A percentile compares a stretch with the other conserved stretches of the same genome.
phyloP scores from a whole-genome alignment of 1,140 invertebrate genomes.

The Brachionus rubens region DNA sequence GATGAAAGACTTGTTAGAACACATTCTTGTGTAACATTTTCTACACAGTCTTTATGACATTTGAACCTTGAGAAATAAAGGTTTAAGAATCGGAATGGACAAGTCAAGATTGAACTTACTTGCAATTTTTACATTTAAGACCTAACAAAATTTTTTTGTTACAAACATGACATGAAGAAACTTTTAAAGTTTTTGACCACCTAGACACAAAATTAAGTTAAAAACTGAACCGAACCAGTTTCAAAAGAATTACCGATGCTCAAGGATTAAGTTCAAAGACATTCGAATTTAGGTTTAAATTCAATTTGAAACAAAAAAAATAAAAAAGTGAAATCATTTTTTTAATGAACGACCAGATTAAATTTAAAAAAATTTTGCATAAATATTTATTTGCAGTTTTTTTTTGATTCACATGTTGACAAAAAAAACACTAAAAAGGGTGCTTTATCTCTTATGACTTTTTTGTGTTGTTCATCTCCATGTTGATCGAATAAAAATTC shows the following conservation, averaged over 20 bases:
- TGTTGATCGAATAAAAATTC: too few species aligned
- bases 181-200: slow-evolving; percentile 39
- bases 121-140: slow-evolving; percentile 40
- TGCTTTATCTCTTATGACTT: too few species aligned
- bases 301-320: too few species aligned
- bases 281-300: not conserved
- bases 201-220: not conserved
- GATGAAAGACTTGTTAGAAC: not conserved
- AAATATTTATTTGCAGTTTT: too few species aligned
- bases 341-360: too few species aligned
- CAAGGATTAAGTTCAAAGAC: not conserved
- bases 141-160: slow-evolving; percentile 35
- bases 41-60: slow-evolving; percentile 43
- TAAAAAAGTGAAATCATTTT: too few species aligned
- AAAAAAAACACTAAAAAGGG: too few species aligned
- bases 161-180: slow-evolving; percentile 25
- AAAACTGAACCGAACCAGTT: not conserved
- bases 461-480: too few species aligned
- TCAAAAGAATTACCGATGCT: not conserved
- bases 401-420: too few species aligned
- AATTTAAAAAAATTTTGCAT: too few species aligned
- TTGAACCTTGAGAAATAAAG: not conserved
- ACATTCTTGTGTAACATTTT: not conserved
- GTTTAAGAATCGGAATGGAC: not conserved
- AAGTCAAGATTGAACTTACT: slow-evolving; percentile 2